Evolutionary conservation across 2,113 vertebrate species (phyloP), one percentile per base, ranked within the genome.

Genomic region (Centrocercus urophasianus): DNA sequence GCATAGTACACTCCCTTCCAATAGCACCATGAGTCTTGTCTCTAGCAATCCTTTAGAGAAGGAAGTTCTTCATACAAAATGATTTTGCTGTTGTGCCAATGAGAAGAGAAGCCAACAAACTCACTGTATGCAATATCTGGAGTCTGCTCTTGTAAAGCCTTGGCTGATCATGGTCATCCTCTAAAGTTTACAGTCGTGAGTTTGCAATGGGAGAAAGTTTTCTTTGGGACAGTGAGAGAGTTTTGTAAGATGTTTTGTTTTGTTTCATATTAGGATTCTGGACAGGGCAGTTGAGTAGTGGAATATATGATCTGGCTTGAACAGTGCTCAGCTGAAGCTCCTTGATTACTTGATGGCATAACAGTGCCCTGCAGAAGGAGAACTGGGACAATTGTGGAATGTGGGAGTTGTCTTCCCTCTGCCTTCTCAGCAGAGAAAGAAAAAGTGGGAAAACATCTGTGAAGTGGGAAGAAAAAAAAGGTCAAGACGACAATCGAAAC

Each of bases 51-150:
- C 27, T 45, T 5, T 3, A 2, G 54, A 22, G 84, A 67, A 70
- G 40, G 6, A 48, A 72, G 7, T 22, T 52, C 17, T 82, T 75
- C 66, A 17, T 7, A 48, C 40, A 59, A 38, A 63, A 66, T 36
- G 7, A 27, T 20, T 48, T 34, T 42, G 5, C 25, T 69, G 0
- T 17, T 30, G 11, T 24, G 19, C 34, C 38, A 66, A 0, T 54
- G 27, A 14, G 40, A 65, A 86, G 22, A 70, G 20, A 74, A 92
- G 17, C 14, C 15, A 20, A 4, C 19, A n/a, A 75, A 27, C 6
- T 82, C 59, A 15, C 22, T 25, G 2, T 5, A 10, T 0, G 0
- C 86, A 25, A 52, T 73, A 21, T 52, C 36, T 50, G 2, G 2
- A 11, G 17, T 36, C 60, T 71, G 27, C 48, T 54, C 20, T 24